phyloP scores from a whole-genome alignment of 1,140 invertebrate species.

The Ceratosolen solmsi region DNA sequence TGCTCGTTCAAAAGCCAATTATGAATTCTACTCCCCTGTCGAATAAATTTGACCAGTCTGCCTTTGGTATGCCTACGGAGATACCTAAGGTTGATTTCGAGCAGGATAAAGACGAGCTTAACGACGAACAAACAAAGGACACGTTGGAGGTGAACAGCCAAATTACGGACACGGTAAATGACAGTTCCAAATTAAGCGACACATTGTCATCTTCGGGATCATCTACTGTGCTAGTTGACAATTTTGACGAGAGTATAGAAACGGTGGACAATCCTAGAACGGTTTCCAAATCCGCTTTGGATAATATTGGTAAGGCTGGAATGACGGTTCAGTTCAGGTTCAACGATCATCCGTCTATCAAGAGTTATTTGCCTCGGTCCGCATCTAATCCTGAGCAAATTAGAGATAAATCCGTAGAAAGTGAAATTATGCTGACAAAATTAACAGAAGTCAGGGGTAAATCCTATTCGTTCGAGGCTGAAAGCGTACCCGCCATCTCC shows the following conservation, averaged over 20 bases:
- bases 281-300: slow-evolving; percentile 77
- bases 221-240: slow-evolving; percentile 42
- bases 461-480: neutral
- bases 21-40: slow-evolving; percentile 53
- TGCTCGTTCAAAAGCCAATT: slow-evolving; percentile 49
- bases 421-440: neutral
- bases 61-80: neutral
- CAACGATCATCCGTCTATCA: slow-evolving; percentile 57
- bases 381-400: slow-evolving; percentile 15
- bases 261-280: slow-evolving; percentile 65
- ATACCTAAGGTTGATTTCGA: slow-evolving; percentile 43
- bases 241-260: slow-evolving; percentile 60
- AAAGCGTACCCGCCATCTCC: slow-evolving; percentile 6
- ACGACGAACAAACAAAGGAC: slow-evolving; percentile 30
- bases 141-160: slow-evolving; percentile 31
- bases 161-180: slow-evolving; percentile 9
- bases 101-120: slow-evolving; percentile 27
- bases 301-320: slow-evolving; percentile 81
- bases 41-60: slow-evolving; percentile 40
- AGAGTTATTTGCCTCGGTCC: slow-evolving; percentile 73
- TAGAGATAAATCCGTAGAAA: slow-evolving; percentile 16
- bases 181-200: slow-evolving; percentile 37
- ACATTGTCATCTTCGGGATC: slow-evolving; percentile 8
- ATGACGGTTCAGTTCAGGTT: slow-evolving; percentile 78
- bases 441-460: neutral